Conservation (phyloP, 1,140 invertebrate genomes). For the Nylanderia fulva region DNA sequence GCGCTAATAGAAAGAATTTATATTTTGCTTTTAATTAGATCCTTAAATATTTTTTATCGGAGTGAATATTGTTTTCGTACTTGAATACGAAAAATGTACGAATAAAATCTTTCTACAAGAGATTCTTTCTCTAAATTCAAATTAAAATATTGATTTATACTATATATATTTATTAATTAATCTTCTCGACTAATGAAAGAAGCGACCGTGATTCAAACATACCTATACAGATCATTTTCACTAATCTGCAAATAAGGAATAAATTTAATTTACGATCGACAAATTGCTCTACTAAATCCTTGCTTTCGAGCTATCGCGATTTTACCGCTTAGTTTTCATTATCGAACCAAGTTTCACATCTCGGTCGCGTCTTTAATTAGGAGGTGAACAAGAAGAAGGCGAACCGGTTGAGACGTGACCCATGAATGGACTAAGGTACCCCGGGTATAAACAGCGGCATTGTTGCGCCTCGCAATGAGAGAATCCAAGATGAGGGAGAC, state of each 20-base stretch:
- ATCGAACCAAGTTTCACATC: background rate
- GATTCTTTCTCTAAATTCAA: background rate
- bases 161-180: background rate
- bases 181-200: too few species aligned
- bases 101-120: background rate
- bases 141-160: background rate
- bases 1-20: background rate
- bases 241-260: background rate
- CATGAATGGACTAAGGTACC: slow-evolving; percentile 32
- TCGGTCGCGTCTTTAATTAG: slow-evolving; percentile 55
- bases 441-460: slow-evolving; percentile 52
- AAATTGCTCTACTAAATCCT: background rate
- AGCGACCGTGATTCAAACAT: too few species aligned
- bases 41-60: background rate
- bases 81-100: background rate
- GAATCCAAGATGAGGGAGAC: slow-evolving; percentile 40
- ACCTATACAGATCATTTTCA: too few species aligned
- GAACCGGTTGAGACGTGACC: slow-evolving; percentile 37
- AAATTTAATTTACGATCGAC: background rate
- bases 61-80: background rate
- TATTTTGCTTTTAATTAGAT: background rate
- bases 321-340: background rate
- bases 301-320: background rate
- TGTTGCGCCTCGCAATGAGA: slow-evolving; percentile 38
- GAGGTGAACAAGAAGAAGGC: background rate